Percentiles rank a stretch among this genome's conserved stretches.
phyloP scores from a whole-genome alignment of 2,888 invertebrate species.

The Nomada hirtipes region DNA sequence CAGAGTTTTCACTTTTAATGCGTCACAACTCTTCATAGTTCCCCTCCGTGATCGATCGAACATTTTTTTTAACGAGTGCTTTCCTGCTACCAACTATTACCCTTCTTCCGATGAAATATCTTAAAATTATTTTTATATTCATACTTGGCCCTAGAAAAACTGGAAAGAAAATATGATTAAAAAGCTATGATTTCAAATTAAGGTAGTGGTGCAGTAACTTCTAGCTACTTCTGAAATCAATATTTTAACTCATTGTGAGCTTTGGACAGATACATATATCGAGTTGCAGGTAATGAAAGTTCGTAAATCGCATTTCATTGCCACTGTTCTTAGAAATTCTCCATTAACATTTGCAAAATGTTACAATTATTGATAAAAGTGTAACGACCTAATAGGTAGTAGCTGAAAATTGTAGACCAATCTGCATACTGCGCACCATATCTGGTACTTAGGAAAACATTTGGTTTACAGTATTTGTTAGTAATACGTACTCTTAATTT shows the following conservation, averaged over 20 bases:
- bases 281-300: not conserved
- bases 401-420: not conserved
- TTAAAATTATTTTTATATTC: slow-evolving; percentile 18
- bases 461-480: not conserved
- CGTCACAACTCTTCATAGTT: slow-evolving; percentile 46
- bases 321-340: not conserved
- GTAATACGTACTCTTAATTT: too few species aligned
- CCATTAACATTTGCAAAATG: not conserved
- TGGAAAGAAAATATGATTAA: not conserved
- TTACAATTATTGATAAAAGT: not conserved
- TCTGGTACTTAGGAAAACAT: not conserved
- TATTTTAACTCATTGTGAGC: not conserved
- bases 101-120: slow-evolving; percentile 16
- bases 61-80: slow-evolving; percentile 60
- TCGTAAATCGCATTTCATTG: not conserved
- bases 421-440: not conserved
- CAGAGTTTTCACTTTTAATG: slow-evolving; percentile 51
- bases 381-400: not conserved
- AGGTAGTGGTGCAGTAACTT: not conserved
- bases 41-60: slow-evolving; percentile 41
- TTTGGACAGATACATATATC: too few species aligned
- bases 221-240: not conserved
- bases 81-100: slow-evolving; percentile 51
- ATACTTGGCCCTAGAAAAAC: not conserved
- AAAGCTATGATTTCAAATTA: not conserved